Percentiles rank a stretch among this genome's conserved stretches.
phyloP scores from a whole-genome alignment of 2,113 vertebrate genomes.

The Ptilonorhynchus violaceus region DNA sequence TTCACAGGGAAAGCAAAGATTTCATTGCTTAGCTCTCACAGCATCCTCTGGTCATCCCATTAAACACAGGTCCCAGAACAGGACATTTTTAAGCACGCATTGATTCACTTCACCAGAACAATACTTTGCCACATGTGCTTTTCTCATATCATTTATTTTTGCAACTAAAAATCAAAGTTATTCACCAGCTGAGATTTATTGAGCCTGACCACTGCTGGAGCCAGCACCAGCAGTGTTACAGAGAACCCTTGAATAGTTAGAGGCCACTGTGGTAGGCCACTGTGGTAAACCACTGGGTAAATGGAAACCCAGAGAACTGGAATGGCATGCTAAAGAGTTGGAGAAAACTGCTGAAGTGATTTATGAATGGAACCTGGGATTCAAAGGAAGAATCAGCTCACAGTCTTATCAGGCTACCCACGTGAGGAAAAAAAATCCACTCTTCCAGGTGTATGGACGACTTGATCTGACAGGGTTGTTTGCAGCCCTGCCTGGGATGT shows the following conservation, averaged over 20 bases:
- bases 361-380: not conserved
- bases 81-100: not conserved
- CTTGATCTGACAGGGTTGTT: not conserved
- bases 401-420: not conserved
- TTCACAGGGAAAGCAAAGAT: not conserved
- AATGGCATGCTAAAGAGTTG: not conserved
- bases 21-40: not conserved
- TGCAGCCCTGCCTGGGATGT: not conserved
- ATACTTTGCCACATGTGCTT: not conserved
- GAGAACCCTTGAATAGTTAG: not conserved
- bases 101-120: not conserved
- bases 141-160: not conserved
- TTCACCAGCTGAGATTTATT: not conserved
- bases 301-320: not conserved
- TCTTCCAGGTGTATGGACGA: rapidly evolving
- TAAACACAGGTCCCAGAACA: not conserved
- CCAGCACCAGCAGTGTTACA: not conserved
- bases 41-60: not conserved
- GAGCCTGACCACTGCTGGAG: not conserved
- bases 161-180: not conserved
- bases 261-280: not conserved
- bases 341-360: not conserved
- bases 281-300: not conserved
- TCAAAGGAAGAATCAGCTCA: not conserved
- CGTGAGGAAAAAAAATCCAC: not conserved